Evolutionary conservation across 2,797 vertebrate species (phyloP).

Genomic region (Paguma larvata): DNA sequence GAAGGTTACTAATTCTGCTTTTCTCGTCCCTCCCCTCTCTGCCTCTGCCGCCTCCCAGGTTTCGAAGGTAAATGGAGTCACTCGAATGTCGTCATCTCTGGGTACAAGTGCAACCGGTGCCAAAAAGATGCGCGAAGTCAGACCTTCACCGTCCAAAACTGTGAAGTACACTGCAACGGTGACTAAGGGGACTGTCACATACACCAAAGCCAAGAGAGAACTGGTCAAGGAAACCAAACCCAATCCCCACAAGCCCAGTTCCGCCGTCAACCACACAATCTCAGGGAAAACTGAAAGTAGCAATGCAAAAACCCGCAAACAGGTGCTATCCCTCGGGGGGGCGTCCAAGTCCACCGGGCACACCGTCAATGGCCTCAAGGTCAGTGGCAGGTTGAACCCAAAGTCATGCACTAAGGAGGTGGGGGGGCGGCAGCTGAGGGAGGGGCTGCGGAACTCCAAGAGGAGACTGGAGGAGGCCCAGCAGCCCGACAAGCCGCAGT

Average conservation of each 20-base stretch:
- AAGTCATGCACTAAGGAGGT: constrained; percentile 93
- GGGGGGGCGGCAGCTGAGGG: constrained; percentile 93
- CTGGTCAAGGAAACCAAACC: constrained; percentile 99
- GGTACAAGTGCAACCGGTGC: constrained; percentile 93
- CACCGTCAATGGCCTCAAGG: constrained; percentile 91
- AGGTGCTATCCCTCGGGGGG: constrained; percentile 99
- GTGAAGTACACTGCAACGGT: constrained; percentile 99
- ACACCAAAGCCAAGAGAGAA: constrained; percentile 99
- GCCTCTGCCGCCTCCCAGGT: constrained; percentile 88
- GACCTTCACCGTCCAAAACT: constrained; percentile 99
- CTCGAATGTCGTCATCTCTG: constrained; percentile 93
- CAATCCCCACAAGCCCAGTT: constrained; percentile 96
- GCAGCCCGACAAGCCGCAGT: constrained; percentile 88
- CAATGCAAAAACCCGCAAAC: constrained; percentile 99
- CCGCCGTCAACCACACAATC: constrained; percentile 94
- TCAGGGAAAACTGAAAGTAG: constrained; percentile 99
- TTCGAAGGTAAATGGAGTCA: constrained; percentile 97
- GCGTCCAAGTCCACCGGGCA: constrained; percentile 92
- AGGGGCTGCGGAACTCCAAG: constrained; percentile 98
- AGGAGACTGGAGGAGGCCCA: constrained; percentile 94
- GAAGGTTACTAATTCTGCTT: constrained; percentile 56
- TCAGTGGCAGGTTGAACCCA: constrained; percentile 96
- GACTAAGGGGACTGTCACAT: constrained; percentile 99
- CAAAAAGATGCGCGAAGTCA: constrained; percentile 98
- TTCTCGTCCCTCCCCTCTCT: constrained; percentile 64